Evolutionary conservation across 2,113 vertebrate genomes (phyloP), one percentile per base, ranked within the genome.

Genomic region (Hyaena hyaena): DNA sequence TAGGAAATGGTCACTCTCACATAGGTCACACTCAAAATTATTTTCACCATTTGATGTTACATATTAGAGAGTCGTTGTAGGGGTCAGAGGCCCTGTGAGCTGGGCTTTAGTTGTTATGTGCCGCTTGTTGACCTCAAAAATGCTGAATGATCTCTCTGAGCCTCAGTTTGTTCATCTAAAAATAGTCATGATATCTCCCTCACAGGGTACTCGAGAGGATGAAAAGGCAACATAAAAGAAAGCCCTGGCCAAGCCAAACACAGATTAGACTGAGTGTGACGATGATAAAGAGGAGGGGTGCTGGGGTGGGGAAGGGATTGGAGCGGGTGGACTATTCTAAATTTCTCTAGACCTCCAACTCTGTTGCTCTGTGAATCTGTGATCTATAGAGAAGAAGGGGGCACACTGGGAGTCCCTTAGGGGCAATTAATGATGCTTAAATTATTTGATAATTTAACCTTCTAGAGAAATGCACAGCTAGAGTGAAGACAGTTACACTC

Each of bases 1-100:
- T 80, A 92, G 19, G 65, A 90, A 96, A 84, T 15, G 24, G 53
- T 68, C 87, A 95, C 74, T 85, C 90, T n/a, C 26, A 12, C 35
- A 35, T 15, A 84, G 63, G 58, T 86, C 92, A 80, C 68, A 50
- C 43, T 73, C 43, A 69, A 97, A 74, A 33, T 48, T 24, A 8
- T 79, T 50, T 90, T 69, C 16, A 28, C 43, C 5, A 10, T 83
- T 43, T 73, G 80, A 83, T 43, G 28, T 90, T 82, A 7, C 39
- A 1, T 43, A 16, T 68, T 31, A 68, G 10, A 39, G n/a, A 43
- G 23, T 95, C 4, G 0, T 77, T 28, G 24, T 61, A 35, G 45
- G 76, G 15, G 11, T 88, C 61, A 35, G 35, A 79, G 77, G 48
- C 93, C 35, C 68, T 1, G 2, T 10, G 35, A 81, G 65, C 33